phyloP scores from a whole-genome alignment of 1,140 invertebrate genomes.

The Hyphantria cunea region DNA sequence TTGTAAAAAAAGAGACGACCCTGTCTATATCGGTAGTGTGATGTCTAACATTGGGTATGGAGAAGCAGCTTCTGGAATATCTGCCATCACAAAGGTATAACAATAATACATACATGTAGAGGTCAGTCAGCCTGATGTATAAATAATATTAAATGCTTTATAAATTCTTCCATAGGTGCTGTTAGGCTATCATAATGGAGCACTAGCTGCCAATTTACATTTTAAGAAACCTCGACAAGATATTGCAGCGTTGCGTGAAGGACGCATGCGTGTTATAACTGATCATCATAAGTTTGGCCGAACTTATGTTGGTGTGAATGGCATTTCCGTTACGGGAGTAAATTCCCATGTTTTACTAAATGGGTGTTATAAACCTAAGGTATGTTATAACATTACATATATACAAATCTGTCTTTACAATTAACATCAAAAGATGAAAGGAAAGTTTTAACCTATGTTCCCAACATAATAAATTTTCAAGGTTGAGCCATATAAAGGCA shows the following conservation, averaged over 20 bases:
- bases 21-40: conserved; percentile 86
- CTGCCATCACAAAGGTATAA: conserved; percentile 83
- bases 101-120: background rate
- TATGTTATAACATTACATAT: conserved; percentile 11
- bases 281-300: conserved; percentile 31
- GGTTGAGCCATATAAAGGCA: too few species aligned
- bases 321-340: conserved; percentile 41
- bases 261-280: conserved; percentile 41
- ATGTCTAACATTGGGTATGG: conserved; percentile 89
- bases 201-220: conserved; percentile 45
- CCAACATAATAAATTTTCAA: too few species aligned
- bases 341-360: conserved; percentile 47
- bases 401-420: too few species aligned
- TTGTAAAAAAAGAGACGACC: conserved; percentile 69
- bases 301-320: conserved; percentile 45
- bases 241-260: conserved; percentile 38
- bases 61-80: conserved; percentile 84
- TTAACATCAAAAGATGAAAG: too few species aligned
- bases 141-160: background rate
- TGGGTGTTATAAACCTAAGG: conserved; percentile 46
- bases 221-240: conserved; percentile 40
- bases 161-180: conserved; percentile 36
- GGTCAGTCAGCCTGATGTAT: too few species aligned
- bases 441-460: too few species aligned
- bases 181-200: conserved; percentile 47